Base-by-base conservation (phyloP, 92 coral and sea anemone genomes). In the Umimayanthus kanabou region DNA sequence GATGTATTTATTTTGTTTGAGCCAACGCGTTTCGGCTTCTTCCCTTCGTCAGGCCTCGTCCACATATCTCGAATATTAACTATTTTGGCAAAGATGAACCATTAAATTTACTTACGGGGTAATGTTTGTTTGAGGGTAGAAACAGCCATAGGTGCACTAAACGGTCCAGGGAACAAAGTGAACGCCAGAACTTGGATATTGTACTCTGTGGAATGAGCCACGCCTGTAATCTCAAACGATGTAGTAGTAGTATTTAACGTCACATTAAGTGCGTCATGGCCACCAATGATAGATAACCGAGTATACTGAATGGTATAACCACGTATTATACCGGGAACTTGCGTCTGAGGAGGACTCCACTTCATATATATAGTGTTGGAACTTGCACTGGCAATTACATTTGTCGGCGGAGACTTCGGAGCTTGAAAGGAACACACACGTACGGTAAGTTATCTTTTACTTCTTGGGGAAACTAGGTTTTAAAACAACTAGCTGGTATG, bases 141-240 rank as follows among this genome's bases (percentile, higher is more conserved):
- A 80, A 80, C 5, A 58, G 2, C 1, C 26, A 57, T 4, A 57
- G 70, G 84, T 28, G 50, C 71, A 80, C 84, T 80, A 50, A 53
- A 80, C 67, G 84, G 84, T 20, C 84, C 84, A 57, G 29, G 49
- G 14, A 57, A 53, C 18, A 61, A 30, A 37, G 84, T 80, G 26
- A 80, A 80, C n/a, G 72, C 84, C 9, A 80, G 70, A 20, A 80
- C 84, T 33, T 33, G 72, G 22, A 80, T 57, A 1, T 26, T 6
- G 84, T 80, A 80, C 1, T 11, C 5, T 23, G 84, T 80, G 11
- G 84, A 80, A 20, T 61, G 47, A 53, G 10, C 47, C 45, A 80
- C 28, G 84, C 84, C 49, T 37, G 50, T 43, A 28, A 80, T 18
- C 67, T 26, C 70, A 72, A 16, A 80, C 45, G 69, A 53, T 14